Evolutionary conservation across 2,797 vertebrate species (phyloP), one percentile per base, ranked within the genome.

Genomic region (Melopsittacus undulatus): DNA sequence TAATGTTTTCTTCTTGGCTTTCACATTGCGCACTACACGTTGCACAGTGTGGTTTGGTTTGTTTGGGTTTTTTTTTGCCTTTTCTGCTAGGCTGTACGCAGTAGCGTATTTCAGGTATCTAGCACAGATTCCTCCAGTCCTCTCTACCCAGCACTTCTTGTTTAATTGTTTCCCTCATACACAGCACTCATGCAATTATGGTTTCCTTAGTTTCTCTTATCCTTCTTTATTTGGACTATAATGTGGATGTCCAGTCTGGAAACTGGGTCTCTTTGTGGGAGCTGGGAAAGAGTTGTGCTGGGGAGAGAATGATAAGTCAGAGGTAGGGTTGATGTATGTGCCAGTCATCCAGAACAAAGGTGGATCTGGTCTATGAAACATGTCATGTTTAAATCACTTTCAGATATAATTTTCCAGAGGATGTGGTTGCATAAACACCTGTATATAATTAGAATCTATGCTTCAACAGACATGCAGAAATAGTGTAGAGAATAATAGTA

Each of bases 11-110:
- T 86, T 76, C 63, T 59, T 79, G 45, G 16, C n/a, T 70, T 91
- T 67, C 23, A 13, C 3, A 0, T 17, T 21, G 8, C 23, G 12
- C 2, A 0, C 15, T 19, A 8, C 22, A 15, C 3, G 0, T 17
- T 23, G 8, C 22, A 36, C 16, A 29, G 6, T 2, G 10, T 64
- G 29, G 3, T 77, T 43, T 72, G n/a, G 14, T 57, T 57, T 9
- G 43, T 20, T 15, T 22, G 16, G 45, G 3, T 4, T 13, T 9
- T n/a, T n/a, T 56, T 36, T 57, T 10, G 5, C 14, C 7, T 76
- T 66, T 30, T 19, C 29, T 52, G 9, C 20, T 3, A 17, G 43
- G 18, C 32, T 69, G 63, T 46, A 11, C 27, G 4, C 8, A 4
- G 13, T 76, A 40, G 34, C 11, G 2, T 2, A 3, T 26, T 1